Conservation (phyloP, 2,888 invertebrate species). For the Hydriomena furcata region DNA sequence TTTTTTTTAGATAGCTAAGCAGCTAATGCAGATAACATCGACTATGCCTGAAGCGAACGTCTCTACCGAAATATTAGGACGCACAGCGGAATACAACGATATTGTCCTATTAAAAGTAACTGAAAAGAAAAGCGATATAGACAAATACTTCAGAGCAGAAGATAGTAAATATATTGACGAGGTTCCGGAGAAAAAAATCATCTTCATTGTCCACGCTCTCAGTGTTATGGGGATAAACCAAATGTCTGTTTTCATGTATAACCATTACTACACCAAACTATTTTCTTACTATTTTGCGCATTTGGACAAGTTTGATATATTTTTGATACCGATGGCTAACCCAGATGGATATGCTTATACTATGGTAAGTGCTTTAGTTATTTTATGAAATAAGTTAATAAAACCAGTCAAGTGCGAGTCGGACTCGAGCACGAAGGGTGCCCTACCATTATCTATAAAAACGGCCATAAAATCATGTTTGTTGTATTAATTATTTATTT, state of each 20-base stretch:
- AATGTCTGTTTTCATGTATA: slow-evolving; percentile 22
- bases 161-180: slow-evolving; percentile 59
- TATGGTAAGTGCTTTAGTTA: slow-evolving; percentile 20
- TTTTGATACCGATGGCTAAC: slow-evolving; percentile 68
- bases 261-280: slow-evolving; percentile 41
- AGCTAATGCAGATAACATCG: slow-evolving; percentile 40
- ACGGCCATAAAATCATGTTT: too few relatives aligned
- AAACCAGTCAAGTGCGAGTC: too few relatives aligned
- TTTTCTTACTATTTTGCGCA: slow-evolving; percentile 55
- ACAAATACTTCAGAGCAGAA: slow-evolving; percentile 44
- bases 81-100: slow-evolving; percentile 63
- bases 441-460: too few relatives aligned
- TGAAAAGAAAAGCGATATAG: slow-evolving; percentile 24
- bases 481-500: too few relatives aligned
- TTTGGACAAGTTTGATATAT: slow-evolving; percentile 70
- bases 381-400: too few relatives aligned
- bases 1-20: slow-evolving; percentile 49
- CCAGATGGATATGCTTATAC: slow-evolving; percentile 56
- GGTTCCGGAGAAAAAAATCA: slow-evolving; percentile 58
- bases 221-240: slow-evolving; percentile 51
- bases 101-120: slow-evolving; percentile 58
- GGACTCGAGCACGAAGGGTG: too few relatives aligned
- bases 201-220: slow-evolving; percentile 70
- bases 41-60: slow-evolving; percentile 48
- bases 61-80: slow-evolving; percentile 50